A percentile compares a stretch with the other conserved stretches of the same genome.
Evolutionary conservation across 2,113 vertebrate genomes (phyloP).

Genomic region (Hemichromis elongatus): DNA sequence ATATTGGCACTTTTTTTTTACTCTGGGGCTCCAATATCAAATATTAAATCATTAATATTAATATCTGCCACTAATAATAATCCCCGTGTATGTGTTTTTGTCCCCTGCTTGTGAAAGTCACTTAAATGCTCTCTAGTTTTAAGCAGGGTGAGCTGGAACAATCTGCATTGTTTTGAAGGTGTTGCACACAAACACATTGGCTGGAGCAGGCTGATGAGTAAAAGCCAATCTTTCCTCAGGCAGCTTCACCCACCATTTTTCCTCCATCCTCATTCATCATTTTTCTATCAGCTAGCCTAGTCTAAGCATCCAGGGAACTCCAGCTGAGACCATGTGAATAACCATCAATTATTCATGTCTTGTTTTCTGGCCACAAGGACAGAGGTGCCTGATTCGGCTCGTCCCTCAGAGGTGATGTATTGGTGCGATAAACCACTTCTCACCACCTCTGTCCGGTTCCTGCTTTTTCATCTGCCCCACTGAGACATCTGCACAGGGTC

Average conservation of each 20-base stretch:
- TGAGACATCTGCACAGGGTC: slow-evolving; percentile 18
- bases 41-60: neutral
- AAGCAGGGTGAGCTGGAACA: neutral
- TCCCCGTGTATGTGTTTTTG: neutral
- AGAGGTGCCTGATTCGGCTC: neutral
- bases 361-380: slow-evolving; percentile 37
- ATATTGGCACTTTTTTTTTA: neutral
- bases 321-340: neutral
- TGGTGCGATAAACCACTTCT: neutral
- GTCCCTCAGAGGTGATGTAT: slow-evolving; percentile 1
- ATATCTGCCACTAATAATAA: neutral
- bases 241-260: neutral
- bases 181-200: neutral
- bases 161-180: neutral
- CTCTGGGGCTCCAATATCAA: neutral
- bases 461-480: neutral
- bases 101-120: neutral
- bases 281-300: neutral
- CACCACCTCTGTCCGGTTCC: neutral
- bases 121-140: neutral
- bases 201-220: no score
- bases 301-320: neutral
- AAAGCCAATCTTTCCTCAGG: neutral
- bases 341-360: slow-evolving; percentile 40
- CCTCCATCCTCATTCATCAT: neutral